These are phyloP conservation scores for Saccostrea cuccullata DNA, from an alignment of 1,140 invertebrate genomes.

Conservation along the genomic window DNA sequence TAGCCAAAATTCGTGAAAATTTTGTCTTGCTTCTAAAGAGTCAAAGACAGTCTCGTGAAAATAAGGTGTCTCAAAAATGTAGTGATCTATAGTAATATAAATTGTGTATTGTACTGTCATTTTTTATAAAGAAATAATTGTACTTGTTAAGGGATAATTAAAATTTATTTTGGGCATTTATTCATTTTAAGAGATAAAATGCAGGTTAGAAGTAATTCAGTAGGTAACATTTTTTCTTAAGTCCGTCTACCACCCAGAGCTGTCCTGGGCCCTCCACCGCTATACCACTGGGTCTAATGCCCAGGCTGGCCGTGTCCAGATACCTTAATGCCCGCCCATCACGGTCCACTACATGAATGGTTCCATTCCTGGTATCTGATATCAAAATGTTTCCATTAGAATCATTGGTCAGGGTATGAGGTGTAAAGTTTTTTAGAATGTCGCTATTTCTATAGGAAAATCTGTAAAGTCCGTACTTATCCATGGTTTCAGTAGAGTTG, in stretches of 20 bases:
- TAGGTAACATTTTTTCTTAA: neutral
- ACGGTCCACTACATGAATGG: slow-evolving; percentile 14
- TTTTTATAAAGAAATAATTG: too few relatives aligned
- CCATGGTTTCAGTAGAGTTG: neutral
- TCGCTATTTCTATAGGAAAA: slow-evolving; percentile 18
- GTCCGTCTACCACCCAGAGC: neutral
- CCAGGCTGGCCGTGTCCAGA: neutral
- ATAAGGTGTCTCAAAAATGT: too few relatives aligned
- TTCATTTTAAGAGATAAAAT: too few relatives aligned
- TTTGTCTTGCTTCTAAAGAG: too few relatives aligned
- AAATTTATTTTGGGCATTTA: too few relatives aligned
- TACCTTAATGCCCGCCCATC: slow-evolving; percentile 20
- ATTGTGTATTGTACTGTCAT: too few relatives aligned
- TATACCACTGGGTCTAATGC: slow-evolving; percentile 1
- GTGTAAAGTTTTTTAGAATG: slow-evolving; percentile 8
- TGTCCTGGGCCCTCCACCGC: neutral
- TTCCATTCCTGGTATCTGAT: neutral
- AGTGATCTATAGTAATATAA: too few relatives aligned
- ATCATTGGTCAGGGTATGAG: neutral
- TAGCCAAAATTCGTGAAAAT: too few relatives aligned
- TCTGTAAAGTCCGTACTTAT: neutral
- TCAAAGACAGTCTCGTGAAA: too few relatives aligned
- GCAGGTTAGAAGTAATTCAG: slow-evolving; percentile 18
- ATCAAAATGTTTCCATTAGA: slow-evolving; percentile 16
- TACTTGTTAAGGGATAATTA: too few relatives aligned